phyloP scores from a whole-genome alignment of 2,888 invertebrate species.

The Drosophila recens region DNA sequence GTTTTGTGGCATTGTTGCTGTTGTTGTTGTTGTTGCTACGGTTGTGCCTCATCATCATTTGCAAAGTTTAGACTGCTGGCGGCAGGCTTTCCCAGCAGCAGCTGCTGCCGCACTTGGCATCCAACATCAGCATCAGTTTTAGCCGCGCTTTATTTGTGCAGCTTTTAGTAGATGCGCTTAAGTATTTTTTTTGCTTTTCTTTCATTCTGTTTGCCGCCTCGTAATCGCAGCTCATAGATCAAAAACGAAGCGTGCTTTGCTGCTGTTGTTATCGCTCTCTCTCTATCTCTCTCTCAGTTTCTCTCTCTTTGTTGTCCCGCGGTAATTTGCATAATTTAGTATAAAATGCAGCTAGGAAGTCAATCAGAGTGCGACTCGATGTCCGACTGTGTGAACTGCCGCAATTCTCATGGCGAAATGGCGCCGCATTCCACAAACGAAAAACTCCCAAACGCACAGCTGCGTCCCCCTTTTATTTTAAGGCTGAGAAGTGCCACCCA shows the following conservation, averaged over 20 bases:
- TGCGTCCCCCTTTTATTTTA: conserved; percentile 27
- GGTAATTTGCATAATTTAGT: conserved; percentile 64
- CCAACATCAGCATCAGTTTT: conserved; percentile 51
- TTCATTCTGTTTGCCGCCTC: conserved; percentile 49
- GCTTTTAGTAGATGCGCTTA: conserved; percentile 69
- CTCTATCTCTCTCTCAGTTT: not conserved
- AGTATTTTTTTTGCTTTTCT: conserved; percentile 23
- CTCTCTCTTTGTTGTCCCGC: conserved; percentile 11
- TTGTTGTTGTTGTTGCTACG: conserved; percentile 29
- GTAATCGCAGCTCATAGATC: conserved; percentile 77
- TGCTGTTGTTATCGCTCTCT: conserved; percentile 8
- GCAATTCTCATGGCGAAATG: conserved; percentile 56
- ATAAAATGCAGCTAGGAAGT: conserved; percentile 39
- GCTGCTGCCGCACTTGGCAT: conserved; percentile 70
- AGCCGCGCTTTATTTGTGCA: conserved; percentile 70
- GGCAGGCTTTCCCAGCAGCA: conserved; percentile 54
- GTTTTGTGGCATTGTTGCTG: conserved; percentile 37
- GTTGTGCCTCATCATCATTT: conserved; percentile 78
- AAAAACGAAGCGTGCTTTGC: conserved; percentile 60
- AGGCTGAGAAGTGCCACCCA: conserved; percentile 23
- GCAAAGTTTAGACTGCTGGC: conserved; percentile 58
- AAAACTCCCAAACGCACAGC: conserved; percentile 44
- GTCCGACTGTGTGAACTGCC: conserved; percentile 54
- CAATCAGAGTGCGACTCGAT: conserved; percentile 44
- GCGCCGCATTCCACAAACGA: conserved; percentile 51